Percentiles rank a stretch among this genome's conserved stretches.
Conservation (phyloP, 2,797 vertebrate genomes). For the Pseudocheirus occidentalis region DNA sequence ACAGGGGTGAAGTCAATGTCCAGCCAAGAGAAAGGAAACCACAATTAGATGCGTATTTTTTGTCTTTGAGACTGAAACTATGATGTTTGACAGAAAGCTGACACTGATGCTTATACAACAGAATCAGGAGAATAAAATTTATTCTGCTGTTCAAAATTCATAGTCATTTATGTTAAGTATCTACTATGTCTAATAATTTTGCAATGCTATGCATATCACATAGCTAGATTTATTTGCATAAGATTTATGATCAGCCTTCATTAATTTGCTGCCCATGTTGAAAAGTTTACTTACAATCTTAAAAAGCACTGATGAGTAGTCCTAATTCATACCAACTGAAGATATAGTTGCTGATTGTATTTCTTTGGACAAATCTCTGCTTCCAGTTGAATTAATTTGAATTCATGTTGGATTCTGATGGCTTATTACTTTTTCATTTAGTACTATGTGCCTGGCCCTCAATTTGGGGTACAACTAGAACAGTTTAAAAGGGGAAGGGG, state of each 20-base stretch:
- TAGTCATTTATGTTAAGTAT: conserved; percentile 39
- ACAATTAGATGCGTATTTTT: conserved; percentile 20
- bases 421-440: no score
- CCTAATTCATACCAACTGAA: neutral
- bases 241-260: neutral
- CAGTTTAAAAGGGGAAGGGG: neutral
- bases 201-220: conserved; percentile 29
- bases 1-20: neutral
- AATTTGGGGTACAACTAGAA: neutral
- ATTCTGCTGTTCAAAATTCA: conserved; percentile 7
- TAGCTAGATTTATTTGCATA: neutral
- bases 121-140: neutral
- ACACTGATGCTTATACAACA: conserved; percentile 21
- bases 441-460: no score
- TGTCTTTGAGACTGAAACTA: conserved; percentile 23
- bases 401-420: no score
- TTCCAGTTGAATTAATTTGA: neutral
- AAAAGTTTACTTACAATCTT: neutral
- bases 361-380: neutral
- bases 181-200: conserved; percentile 35
- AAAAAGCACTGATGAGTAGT: neutral
- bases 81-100: conserved; percentile 33
- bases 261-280: neutral
- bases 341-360: neutral
- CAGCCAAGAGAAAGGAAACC: neutral